phyloP scores from a whole-genome alignment of 2,888 invertebrate genomes.

The Portevinia maculata region DNA sequence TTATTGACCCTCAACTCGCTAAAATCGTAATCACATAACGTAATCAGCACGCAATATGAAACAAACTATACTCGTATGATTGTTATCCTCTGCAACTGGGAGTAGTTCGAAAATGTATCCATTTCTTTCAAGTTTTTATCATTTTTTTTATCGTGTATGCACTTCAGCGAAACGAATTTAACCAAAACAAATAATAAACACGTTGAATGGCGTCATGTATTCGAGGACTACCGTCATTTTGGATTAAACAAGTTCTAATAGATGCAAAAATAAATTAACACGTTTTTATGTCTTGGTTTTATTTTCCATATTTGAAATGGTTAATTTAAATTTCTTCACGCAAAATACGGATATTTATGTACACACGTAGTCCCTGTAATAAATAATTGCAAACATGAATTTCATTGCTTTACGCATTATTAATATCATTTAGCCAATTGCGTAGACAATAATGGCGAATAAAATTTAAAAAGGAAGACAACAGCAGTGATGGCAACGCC shows the following conservation, averaged over 20 bases:
- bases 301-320: slow-evolving; percentile 23
- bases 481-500: slow-evolving; percentile 4
- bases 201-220: slow-evolving; percentile 51
- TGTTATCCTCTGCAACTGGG: neutral
- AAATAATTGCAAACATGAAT: slow-evolving; percentile 33
- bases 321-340: slow-evolving; percentile 51
- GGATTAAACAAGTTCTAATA: slow-evolving; percentile 1
- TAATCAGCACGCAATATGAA: slow-evolving; percentile 34
- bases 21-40: slow-evolving; percentile 52
- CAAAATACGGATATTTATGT: neutral
- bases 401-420: slow-evolving; percentile 55
- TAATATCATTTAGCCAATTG: slow-evolving; percentile 51
- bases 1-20: slow-evolving; percentile 56
- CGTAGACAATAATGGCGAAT: slow-evolving; percentile 19
- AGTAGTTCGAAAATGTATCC: neutral
- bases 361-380: neutral
- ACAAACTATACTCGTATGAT: neutral
- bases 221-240: neutral
- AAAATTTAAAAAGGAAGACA: slow-evolving; percentile 5
- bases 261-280: slow-evolving; percentile 28
- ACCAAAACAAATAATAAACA: slow-evolving; percentile 8
- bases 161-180: too few species aligned
- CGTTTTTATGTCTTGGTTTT: slow-evolving; percentile 4
- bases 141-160: too few species aligned
- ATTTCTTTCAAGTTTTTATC: neutral